Evolutionary conservation across 35 echinoderm and acorn worm genomes (phyloP).

Genomic region (Patiria miniata): DNA sequence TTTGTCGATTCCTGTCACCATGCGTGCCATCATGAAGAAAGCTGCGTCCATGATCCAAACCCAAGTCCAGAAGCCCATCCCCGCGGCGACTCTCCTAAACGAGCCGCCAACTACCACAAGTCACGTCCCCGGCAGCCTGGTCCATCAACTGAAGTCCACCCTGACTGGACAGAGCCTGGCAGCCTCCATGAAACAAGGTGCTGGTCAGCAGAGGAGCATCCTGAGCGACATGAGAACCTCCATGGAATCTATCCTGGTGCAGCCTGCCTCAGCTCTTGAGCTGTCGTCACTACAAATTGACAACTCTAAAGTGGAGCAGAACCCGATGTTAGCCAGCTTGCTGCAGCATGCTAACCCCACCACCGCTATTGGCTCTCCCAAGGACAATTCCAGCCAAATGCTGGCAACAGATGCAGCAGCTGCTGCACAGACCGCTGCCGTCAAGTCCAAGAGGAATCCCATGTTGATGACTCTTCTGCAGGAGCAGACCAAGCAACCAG

Average conservation of each 20-base stretch:
- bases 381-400: conserved; percentile 24
- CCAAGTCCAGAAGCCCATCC: conserved; percentile 31
- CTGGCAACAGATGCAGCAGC: conserved; percentile 9
- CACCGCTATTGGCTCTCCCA: neutral
- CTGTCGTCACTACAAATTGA: conserved; percentile 4
- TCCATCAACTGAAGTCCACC: neutral
- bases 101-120: neutral
- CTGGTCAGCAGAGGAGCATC: conserved; percentile 33
- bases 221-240: conserved; percentile 68
- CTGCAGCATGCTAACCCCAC: conserved; percentile 60
- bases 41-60: conserved; percentile 53
- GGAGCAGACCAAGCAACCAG: conserved; percentile 61
- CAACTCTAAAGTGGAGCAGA: conserved; percentile 75
- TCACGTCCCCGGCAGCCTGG: conserved; percentile 5
- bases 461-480: conserved; percentile 95
- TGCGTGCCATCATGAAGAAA: conserved; percentile 96
- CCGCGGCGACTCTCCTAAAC: neutral
- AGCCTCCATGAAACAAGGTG: neutral
- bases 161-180: neutral
- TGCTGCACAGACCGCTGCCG: conserved; percentile 24
- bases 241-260: conserved; percentile 58
- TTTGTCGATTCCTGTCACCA: conserved; percentile 92
- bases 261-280: conserved; percentile 28
- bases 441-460: conserved; percentile 72
- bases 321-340: conserved; percentile 94